Evolutionary conservation across 2,797 vertebrate species (phyloP).

Genomic region (Chaunax sp.): DNA sequence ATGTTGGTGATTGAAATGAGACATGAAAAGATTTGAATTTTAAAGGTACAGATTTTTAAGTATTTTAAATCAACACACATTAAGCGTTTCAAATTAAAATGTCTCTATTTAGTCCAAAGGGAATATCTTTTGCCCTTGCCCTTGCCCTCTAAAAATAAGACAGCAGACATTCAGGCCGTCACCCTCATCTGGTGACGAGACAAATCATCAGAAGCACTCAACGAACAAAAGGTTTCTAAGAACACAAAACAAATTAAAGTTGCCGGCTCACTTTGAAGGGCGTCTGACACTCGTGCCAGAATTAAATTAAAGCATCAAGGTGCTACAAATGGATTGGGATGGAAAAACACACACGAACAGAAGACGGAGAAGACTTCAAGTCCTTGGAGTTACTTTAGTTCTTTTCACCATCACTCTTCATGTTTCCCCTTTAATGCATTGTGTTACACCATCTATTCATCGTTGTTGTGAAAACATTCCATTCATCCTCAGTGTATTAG

Average conservation of each 20-base stretch:
- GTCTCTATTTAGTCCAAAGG: too few species aligned
- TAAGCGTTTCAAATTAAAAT: background rate
- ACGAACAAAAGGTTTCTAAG: background rate
- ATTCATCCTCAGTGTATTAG: too few species aligned
- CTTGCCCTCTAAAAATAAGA: background rate
- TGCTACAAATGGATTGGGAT: background rate
- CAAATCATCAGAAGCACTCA: conserved; percentile 3
- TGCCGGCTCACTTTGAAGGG: conserved; percentile 5
- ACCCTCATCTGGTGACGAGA: background rate
- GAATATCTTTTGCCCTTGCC: too few species aligned
- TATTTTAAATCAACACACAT: too few species aligned
- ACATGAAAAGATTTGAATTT: conserved; percentile 35
- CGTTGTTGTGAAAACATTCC: too few species aligned
- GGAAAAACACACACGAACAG: background rate
- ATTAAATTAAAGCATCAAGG: conserved; percentile 6
- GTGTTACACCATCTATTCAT: too few species aligned
- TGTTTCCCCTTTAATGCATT: too few species aligned
- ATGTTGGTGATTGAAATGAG: conserved; percentile 16
- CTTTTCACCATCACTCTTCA: too few species aligned
- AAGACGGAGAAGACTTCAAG: background rate
- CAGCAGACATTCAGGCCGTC: background rate
- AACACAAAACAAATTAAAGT: conserved; percentile 3
- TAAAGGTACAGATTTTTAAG: conserved; percentile 24
- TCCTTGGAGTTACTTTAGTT: too few species aligned
- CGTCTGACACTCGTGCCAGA: conserved; percentile 1